Conservation (phyloP, 2,797 vertebrate genomes). For the Hafferia zeledoni region DNA sequence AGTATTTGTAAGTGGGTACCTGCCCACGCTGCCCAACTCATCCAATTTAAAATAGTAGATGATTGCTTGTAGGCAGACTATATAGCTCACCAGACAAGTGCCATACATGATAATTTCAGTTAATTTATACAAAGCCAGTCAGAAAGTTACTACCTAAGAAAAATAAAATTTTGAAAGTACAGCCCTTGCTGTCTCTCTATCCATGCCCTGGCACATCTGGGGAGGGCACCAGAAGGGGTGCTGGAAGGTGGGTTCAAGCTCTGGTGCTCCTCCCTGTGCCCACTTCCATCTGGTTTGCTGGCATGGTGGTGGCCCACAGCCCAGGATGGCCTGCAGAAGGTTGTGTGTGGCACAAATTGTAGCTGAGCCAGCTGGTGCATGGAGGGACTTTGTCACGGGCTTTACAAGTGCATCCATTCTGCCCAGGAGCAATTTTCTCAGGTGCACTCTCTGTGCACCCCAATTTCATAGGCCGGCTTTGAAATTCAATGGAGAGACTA, state of each 20-base stretch:
- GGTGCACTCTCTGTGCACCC: neutral
- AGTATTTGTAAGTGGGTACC: neutral
- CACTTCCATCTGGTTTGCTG: neutral
- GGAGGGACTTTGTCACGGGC: fast-evolving
- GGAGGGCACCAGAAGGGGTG: neutral
- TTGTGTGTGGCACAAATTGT: fast-evolving
- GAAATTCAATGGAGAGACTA: neutral
- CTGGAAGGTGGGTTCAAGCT: neutral
- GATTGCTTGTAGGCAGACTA: neutral
- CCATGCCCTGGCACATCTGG: too few relatives aligned
- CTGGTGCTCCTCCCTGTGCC: neutral
- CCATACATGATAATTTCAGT: neutral
- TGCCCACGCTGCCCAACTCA: neutral
- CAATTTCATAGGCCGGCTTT: neutral
- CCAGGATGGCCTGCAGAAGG: neutral
- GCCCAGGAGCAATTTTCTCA: neutral
- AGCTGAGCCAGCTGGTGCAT: neutral
- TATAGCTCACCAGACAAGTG: neutral
- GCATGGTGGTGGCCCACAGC: neutral
- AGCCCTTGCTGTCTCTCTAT: neutral
- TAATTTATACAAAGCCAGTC: neutral
- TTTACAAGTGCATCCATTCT: neutral
- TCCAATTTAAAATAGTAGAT: neutral
- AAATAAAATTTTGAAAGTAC: neutral
- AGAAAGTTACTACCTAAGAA: neutral